Conservation (phyloP, 2,888 invertebrate genomes). For the Tinea semifulvella region DNA sequence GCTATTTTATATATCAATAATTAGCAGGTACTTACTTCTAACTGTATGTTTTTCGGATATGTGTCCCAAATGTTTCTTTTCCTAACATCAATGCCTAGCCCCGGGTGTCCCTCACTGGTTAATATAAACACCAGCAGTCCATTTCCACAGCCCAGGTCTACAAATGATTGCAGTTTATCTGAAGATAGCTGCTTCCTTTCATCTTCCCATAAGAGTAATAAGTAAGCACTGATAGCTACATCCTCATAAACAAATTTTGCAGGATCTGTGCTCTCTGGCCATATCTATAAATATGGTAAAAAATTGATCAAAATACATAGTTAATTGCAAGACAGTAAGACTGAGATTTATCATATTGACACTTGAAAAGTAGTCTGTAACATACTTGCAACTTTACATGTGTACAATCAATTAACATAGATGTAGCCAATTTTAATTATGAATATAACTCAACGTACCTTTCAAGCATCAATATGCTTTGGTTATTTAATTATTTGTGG, state of each 20-base stretch:
- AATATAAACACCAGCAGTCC: conserved; percentile 91
- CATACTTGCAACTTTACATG: too few species aligned
- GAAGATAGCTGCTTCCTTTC: conserved; percentile 48
- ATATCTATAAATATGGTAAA: conserved; percentile 71
- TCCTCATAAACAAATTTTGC: conserved; percentile 97
- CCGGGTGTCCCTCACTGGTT: conserved; percentile 81
- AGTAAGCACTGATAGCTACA: conserved; percentile 90
- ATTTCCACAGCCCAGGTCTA: conserved; percentile 98
- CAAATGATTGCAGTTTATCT: conserved; percentile 70
- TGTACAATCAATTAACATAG: too few species aligned
- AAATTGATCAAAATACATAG: too few species aligned
- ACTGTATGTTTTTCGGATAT: conserved; percentile 70
- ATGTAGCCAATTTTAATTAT: too few species aligned
- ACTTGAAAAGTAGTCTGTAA: too few species aligned
- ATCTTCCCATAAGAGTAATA: conserved; percentile 81
- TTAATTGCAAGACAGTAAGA: not conserved
- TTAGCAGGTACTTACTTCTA: conserved; percentile 69
- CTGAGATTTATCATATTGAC: not conserved
- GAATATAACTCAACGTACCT: too few species aligned
- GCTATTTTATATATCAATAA: too few species aligned
- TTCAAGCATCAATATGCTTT: too few species aligned
- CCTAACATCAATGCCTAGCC: conserved; percentile 86
- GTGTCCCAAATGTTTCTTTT: conserved; percentile 89
- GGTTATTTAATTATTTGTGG: too few species aligned
- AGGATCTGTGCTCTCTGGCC: conserved; percentile 95